Conservation (phyloP, 2,888 invertebrate genomes). For the Venusia cambrica region DNA sequence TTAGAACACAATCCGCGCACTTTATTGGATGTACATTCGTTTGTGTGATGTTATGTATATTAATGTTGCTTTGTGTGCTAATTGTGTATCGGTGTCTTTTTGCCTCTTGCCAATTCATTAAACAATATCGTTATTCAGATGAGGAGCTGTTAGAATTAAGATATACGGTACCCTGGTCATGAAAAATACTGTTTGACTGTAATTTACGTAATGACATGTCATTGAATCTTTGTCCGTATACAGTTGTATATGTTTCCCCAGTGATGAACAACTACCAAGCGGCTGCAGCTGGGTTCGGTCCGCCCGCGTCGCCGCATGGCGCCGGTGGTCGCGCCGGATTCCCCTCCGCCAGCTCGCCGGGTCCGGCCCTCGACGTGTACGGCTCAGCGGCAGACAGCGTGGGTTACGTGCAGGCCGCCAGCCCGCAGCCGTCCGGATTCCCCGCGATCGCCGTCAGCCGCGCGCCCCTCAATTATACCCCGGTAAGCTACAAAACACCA, state of each 20-base stretch:
- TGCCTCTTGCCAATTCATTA: not conserved
- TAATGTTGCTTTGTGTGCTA: slow-evolving; percentile 17
- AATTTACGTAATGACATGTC: too few relatives aligned
- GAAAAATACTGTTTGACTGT: too few relatives aligned
- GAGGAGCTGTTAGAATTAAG: slow-evolving; percentile 21
- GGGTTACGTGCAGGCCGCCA: slow-evolving; percentile 97
- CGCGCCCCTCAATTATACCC: slow-evolving; percentile 95
- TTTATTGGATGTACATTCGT: slow-evolving; percentile 10
- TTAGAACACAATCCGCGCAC: slow-evolving; percentile 15
- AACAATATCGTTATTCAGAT: slow-evolving; percentile 15
- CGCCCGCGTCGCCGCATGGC: slow-evolving; percentile 91
- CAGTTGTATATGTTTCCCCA: slow-evolving; percentile 82
- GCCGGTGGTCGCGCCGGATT: slow-evolving; percentile 89
- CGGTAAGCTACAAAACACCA: slow-evolving; percentile 82
- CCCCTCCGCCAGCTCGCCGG: slow-evolving; percentile 95
- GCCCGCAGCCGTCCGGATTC: slow-evolving; percentile 97
- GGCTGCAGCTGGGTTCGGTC: slow-evolving; percentile 89
- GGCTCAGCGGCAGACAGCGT: slow-evolving; percentile 93
- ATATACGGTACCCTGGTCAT: too few relatives aligned
- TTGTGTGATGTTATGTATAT: slow-evolving; percentile 16
- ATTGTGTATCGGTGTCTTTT: slow-evolving; percentile 4
- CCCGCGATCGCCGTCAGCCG: slow-evolving; percentile 96
- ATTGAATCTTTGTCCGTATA: too few relatives aligned
- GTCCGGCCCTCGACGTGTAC: slow-evolving; percentile 96
- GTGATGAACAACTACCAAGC: slow-evolving; percentile 98